A percentile compares a stretch with the other conserved stretches of the same genome.
phyloP scores from a whole-genome alignment of 2,888 invertebrate species.

The Panopea generosa region DNA sequence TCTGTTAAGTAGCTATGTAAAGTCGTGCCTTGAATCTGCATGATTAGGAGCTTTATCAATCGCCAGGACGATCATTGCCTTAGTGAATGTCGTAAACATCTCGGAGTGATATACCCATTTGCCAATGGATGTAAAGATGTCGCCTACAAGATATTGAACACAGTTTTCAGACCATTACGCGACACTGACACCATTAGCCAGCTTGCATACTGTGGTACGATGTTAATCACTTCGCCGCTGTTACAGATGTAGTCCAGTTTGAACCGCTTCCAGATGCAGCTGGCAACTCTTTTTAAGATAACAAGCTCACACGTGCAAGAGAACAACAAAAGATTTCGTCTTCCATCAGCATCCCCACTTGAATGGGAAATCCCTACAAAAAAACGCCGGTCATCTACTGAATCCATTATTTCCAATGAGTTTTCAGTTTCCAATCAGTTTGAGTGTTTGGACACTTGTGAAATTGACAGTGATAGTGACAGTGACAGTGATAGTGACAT shows the following conservation, averaged over 20 bases:
- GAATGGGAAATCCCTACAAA: background rate
- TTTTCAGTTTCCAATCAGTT: no score
- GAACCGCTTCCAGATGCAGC: background rate
- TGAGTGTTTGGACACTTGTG: no score
- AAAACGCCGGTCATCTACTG: background rate
- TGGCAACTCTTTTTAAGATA: background rate
- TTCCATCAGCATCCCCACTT: background rate
- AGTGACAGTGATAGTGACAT: no score
- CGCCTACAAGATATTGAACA: background rate
- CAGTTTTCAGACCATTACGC: background rate
- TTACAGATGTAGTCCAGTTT: background rate
- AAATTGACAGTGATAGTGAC: no score
- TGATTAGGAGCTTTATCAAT: background rate
- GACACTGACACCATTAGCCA: background rate
- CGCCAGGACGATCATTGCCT: background rate
- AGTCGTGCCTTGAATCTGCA: background rate
- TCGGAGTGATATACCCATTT: background rate
- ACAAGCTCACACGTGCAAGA: background rate
- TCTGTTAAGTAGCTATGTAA: background rate
- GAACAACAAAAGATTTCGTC: background rate
- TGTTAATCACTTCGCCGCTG: no score
- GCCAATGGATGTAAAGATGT: background rate
- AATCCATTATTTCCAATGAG: no score
- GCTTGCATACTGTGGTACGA: conserved; percentile 7
- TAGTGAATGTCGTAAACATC: conserved; percentile 5